These are phyloP conservation scores for Lacanobia oleracea DNA, from an alignment of 2,888 invertebrate genomes.

Conservation along the genomic window DNA sequence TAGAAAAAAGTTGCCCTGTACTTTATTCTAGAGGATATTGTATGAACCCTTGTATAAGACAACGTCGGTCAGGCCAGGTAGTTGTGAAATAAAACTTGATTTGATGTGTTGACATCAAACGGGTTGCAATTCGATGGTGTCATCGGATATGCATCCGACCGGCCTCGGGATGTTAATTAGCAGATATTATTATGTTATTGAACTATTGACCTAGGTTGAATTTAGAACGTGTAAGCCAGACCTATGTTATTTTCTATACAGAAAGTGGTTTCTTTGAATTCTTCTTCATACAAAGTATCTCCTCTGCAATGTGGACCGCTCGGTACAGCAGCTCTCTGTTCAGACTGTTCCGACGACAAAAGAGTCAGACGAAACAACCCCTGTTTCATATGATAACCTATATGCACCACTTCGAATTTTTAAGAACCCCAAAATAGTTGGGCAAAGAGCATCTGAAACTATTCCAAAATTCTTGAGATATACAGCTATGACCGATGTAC, in stretches of 20 bases:
- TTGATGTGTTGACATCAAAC: slow-evolving; percentile 6
- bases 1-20: no score
- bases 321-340: no score
- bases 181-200: slow-evolving; percentile 19
- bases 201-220: slow-evolving; percentile 27
- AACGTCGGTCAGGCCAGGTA: background rate
- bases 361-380: no score
- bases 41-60: background rate
- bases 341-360: no score
- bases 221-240: background rate
- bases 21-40: background rate
- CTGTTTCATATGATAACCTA: no score
- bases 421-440: no score
- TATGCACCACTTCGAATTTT: no score
- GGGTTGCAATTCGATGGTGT: slow-evolving; percentile 14
- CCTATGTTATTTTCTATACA: background rate
- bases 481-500: no score
- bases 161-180: slow-evolving; percentile 34
- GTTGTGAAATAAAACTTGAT: background rate
- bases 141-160: slow-evolving; percentile 26
- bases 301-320: background rate
- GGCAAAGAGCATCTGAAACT: no score
- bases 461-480: no score
- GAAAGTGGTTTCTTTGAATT: background rate
- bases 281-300: background rate